Conservation (phyloP, 2,113 vertebrate species). For the Amblyopsis rosae region DNA sequence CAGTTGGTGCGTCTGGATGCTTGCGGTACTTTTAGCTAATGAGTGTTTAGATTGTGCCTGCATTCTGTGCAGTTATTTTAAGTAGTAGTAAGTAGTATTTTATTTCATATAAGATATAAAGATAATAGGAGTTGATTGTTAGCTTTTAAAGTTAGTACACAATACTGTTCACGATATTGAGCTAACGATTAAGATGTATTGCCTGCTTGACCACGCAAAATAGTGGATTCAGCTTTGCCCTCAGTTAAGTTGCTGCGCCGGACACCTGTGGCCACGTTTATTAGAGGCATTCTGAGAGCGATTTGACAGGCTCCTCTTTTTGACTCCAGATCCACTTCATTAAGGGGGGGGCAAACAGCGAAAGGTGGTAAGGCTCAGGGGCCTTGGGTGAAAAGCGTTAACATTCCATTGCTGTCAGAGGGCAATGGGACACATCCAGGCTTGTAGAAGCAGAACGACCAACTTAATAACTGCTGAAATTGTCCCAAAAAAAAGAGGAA, state of each 20-base stretch:
- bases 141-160: no score
- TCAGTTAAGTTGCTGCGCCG: constrained; percentile 22
- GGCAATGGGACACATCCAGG: constrained; percentile 70
- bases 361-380: constrained; percentile 71
- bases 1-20: neutral
- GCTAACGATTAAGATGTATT: neutral
- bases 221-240: neutral
- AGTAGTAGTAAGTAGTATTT: no score
- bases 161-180: no score
- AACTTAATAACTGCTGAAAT: neutral
- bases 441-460: constrained; percentile 62
- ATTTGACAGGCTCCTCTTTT: constrained; percentile 27
- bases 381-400: constrained; percentile 64
- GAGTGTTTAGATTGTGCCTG: neutral
- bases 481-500: neutral
- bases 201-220: constrained; percentile 1
- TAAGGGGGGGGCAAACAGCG: constrained; percentile 44
- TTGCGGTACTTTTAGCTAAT: neutral
- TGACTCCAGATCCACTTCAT: constrained; percentile 56
- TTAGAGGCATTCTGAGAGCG: constrained; percentile 45
- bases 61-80: neutral
- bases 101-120: no score
- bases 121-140: no score
- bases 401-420: constrained; percentile 77
- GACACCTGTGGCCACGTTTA: constrained; percentile 68